Percentiles rank a stretch among this genome's conserved stretches.
Evolutionary conservation across 1,140 invertebrate genomes (phyloP).

Genomic region (Procambarus virginalis): DNA sequence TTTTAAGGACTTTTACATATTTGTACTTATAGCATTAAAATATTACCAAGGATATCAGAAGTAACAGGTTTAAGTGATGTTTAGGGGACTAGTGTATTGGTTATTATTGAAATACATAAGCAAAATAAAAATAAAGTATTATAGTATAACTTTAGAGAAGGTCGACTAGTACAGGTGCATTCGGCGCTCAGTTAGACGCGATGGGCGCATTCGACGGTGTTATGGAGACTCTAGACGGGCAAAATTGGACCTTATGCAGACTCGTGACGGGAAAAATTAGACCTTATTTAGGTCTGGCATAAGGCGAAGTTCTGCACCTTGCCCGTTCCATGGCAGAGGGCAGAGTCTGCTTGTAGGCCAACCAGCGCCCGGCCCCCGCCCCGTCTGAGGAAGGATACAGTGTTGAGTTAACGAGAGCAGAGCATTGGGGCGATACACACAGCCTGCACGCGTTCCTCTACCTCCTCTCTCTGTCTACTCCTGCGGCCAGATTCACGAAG

Average conservation of each 20-base stretch:
- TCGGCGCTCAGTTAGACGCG: slow-evolving; percentile 52
- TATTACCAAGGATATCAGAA: slow-evolving; percentile 20
- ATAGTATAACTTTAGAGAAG: slow-evolving; percentile 32
- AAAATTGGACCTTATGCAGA: slow-evolving; percentile 64
- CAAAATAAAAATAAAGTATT: slow-evolving; percentile 33
- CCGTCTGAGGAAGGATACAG: slow-evolving; percentile 62
- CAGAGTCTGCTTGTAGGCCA: slow-evolving; percentile 63
- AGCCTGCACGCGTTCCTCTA: neutral
- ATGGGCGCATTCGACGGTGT: slow-evolving; percentile 33
- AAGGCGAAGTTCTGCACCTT: slow-evolving; percentile 61
- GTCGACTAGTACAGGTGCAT: slow-evolving; percentile 54
- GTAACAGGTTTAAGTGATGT: slow-evolving; percentile 6
- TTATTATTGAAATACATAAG: slow-evolving; percentile 45
- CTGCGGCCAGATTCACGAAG: too few relatives aligned
- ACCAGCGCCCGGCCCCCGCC: slow-evolving; percentile 57
- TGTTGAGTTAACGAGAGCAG: slow-evolving; percentile 55
- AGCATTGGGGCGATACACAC: slow-evolving; percentile 9
- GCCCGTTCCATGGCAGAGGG: slow-evolving; percentile 60
- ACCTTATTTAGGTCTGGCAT: slow-evolving; percentile 65
- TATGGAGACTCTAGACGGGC: slow-evolving; percentile 52
- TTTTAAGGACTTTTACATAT: slow-evolving; percentile 57
- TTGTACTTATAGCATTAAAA: slow-evolving; percentile 62
- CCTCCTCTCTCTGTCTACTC: too few relatives aligned
- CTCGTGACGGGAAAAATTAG: slow-evolving; percentile 27
- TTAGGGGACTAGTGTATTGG: slow-evolving; percentile 9